Base-by-base conservation (phyloP, 2,888 invertebrate species). In the Eurois occulta region DNA sequence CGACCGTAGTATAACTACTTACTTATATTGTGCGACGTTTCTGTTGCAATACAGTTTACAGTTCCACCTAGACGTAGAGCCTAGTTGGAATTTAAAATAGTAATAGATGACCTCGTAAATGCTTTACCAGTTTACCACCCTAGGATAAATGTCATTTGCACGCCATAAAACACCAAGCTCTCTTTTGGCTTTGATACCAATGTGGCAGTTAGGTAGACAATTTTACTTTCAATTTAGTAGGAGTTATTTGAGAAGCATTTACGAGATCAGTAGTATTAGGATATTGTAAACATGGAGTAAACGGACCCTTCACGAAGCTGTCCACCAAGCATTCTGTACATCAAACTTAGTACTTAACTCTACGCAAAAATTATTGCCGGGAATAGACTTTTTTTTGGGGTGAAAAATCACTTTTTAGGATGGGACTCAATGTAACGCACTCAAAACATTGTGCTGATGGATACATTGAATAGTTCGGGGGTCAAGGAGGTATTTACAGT, bases 1-100 rank as follows among this genome's bases (percentile, higher is more conserved):
- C 32, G 46, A 43, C 67, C 52, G 78, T 80, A 72, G 6, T n/a
- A 10, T 66, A 13, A 5, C 7, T 75, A 64, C 32, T 32, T 52
- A 68, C 72, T 4, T 10, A 43, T n/a, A 13, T 46, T 18, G 10
- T n/a, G 32, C 32, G 13, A 28, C 21, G 60, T 32, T 62, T 62
- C 43, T 71, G 35, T 64, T 69, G 68, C 41, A 81, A 72, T 43
- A 21, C 52, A n/a, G 21, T 41, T 28, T 74, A 52, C 52, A 52
- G 52, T 52, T 52, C 38, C 35, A 38, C 28, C 24, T 10, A 64
- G 18, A 60, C 38, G 28, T 35, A 24, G 6, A 68, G 41, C 13
- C 7, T 48, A 28, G 28, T 65, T 43, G n/a, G 7, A 43, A 24
- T 43, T 41, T 18, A 21, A 65, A 41, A 16, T 18, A 65, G 41